Base-by-base conservation (phyloP, 2,888 invertebrate species). In the Athetis lepigone region DNA sequence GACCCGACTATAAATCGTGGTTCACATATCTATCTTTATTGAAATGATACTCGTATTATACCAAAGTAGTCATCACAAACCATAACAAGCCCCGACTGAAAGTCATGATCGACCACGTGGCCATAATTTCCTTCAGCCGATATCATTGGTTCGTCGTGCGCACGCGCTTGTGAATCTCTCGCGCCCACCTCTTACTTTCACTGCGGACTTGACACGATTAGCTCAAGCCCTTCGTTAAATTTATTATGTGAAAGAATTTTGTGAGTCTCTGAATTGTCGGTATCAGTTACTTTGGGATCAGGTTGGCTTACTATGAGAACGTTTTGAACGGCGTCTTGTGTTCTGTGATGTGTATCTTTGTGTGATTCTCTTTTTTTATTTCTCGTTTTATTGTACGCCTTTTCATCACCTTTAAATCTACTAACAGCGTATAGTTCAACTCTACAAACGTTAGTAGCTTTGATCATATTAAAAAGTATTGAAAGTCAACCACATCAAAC, bases 191-290 rank as follows among this genome's bases (percentile, higher is more conserved):
- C 70, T 80, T 83, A 90, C 90, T 91, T 91, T 91, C 90, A 90
- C 90, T 89, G 75, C 79, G 77, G 78, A 83, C 85, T 84, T 86
- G 88, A 84, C 89, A 87, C 75, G 76, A 82, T 86, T 86, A 80
- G 75, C 69, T 29, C 1, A 39, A 71, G 82, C 89, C 88, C 86
- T 88, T 86, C 80, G 78, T 78, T 63, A 9, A 75, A 80, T 77
- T 70, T 77, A 70, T 45, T 67, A 64, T 75, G 66, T 51, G 74
- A 72, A 68, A 78, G 67, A 75, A 59, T 62, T 66, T 57, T 36
- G 49, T 72, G 36, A 59, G 52, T 55, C 47, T 65, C 39, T 55
- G 40, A 43, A 25, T 69, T n/a, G 51, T 61, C 49, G 18, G 51
- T 52, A 56, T 62, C 36, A 18, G 43, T 58, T 70, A 52, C 57